Conservation (phyloP, 2,797 vertebrate genomes). For the Sebastes itinus region DNA sequence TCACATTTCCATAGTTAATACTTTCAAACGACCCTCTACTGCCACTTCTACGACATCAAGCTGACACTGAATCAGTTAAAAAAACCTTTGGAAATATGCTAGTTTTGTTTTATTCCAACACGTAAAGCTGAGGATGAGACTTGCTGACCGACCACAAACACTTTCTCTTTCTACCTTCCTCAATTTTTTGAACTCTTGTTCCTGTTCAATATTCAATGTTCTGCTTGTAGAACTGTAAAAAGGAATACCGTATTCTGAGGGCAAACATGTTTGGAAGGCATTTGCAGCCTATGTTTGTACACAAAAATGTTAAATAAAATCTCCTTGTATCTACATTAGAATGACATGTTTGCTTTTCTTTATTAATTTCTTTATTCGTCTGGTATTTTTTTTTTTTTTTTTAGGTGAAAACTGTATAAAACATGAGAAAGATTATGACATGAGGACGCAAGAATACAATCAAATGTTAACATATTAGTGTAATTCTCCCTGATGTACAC, state of each 20-base stretch:
- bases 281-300: constrained; percentile 92
- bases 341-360: not conserved
- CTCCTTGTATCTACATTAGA: constrained; percentile 82
- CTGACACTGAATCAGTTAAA: constrained; percentile 29
- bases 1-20: constrained; percentile 30
- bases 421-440: not conserved
- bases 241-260: constrained; percentile 82
- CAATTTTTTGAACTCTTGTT: constrained; percentile 66
- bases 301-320: constrained; percentile 89
- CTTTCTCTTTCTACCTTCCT: constrained; percentile 58
- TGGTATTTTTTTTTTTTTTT: not conserved
- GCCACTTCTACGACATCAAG: constrained; percentile 38
- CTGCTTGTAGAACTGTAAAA: constrained; percentile 83
- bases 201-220: constrained; percentile 74
- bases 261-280: constrained; percentile 82
- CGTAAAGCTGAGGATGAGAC: constrained; percentile 50
- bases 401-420: not conserved
- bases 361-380: not conserved
- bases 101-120: constrained; percentile 30
- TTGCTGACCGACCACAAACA: constrained; percentile 53
- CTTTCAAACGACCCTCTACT: constrained; percentile 33
- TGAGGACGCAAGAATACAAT: not conserved
- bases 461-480: not conserved
- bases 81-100: constrained; percentile 45
- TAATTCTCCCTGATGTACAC: not conserved